Base-by-base conservation (phyloP, 2,888 invertebrate genomes). In the Xylocampa areola region DNA sequence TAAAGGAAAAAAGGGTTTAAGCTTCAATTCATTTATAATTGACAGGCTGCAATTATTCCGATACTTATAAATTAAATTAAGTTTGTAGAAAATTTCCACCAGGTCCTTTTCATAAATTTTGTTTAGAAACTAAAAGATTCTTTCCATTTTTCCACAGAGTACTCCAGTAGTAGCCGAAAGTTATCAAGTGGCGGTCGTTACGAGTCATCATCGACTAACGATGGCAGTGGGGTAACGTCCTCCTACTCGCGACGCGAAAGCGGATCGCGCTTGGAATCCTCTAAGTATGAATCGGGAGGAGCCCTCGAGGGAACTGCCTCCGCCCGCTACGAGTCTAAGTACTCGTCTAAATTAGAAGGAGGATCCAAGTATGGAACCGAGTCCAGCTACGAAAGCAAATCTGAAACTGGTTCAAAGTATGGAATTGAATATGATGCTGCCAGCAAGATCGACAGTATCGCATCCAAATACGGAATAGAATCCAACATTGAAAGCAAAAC, bases 91-190 rank as follows among this genome's bases (percentile, higher is more conserved):
- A n/a, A n/a, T n/a, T n/a, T n/a, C n/a, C n/a, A n/a, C n/a, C n/a
- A n/a, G n/a, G n/a, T 4, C 4, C 2, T 6, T 21, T 21, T 32
- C 0, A 8, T 1, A 14, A 4, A 16, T 48, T 37, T 4, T n/a
- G n/a, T n/a, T n/a, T n/a, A n/a, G n/a, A n/a, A n/a, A n/a, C n/a
- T n/a, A n/a, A 47, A 14, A 21, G 0, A n/a, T 32, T 14, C 0
- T 33, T 37, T 21, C 32, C 4, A 14, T 19, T 17, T 10, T 39
- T 60, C 80, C 73, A 30, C 73, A 90, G 86, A 94, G 77, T 92
- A 92, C 80, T 89, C 92, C 84, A 92, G 90, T 79, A 92, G 91
- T 70, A 87, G 82, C 65, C 85, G 90, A 54, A 89, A 88, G 60
- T 47, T 84, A 66, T 89, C 90, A 27, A 88, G 77, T 41, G 87